Evolutionary conservation across 35 echinoderm and acorn worm species (phyloP).

Genomic region (Nesometra sesokonis): DNA sequence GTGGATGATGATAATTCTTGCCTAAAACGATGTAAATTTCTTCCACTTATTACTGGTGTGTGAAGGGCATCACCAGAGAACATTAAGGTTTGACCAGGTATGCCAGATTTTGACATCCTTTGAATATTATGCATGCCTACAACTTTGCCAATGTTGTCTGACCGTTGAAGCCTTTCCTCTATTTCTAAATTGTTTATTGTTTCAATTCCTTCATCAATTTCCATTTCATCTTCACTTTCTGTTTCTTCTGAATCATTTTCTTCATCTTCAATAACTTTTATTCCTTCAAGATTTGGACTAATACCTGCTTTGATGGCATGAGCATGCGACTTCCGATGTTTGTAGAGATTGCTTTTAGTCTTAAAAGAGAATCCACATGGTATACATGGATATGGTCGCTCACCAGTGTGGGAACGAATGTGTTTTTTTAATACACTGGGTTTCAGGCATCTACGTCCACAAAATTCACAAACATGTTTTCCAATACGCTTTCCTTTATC

Average conservation of each 20-base stretch:
- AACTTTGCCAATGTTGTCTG: too few relatives aligned
- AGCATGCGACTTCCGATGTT: conserved; percentile 94
- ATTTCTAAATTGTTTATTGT: neutral
- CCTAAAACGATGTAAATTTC: neutral
- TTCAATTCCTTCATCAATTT: neutral
- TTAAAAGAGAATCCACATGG: conserved; percentile 97
- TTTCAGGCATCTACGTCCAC: conserved; percentile 88
- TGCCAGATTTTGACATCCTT: neutral
- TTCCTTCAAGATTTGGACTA: conserved; percentile 26
- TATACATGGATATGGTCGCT: conserved; percentile 87
- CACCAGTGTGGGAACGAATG: conserved; percentile 85
- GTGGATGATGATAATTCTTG: neutral
- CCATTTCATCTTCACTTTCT: conserved; percentile 84
- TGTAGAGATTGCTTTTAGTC: conserved; percentile 97
- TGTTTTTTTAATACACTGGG: conserved; percentile 96
- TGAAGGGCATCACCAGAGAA: neutral
- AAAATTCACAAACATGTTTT: conserved; percentile 83
- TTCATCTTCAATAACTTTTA: conserved; percentile 49
- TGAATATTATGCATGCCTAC: too few relatives aligned
- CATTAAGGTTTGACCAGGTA: neutral
- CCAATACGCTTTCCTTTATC: conserved; percentile 17
- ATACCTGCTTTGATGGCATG: conserved; percentile 90
- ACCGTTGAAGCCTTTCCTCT: neutral
- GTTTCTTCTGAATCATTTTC: conserved; percentile 94
- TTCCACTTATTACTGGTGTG: neutral